Base-by-base conservation (phyloP, 2,797 vertebrate genomes). In the Denticeps clupeoides region DNA sequence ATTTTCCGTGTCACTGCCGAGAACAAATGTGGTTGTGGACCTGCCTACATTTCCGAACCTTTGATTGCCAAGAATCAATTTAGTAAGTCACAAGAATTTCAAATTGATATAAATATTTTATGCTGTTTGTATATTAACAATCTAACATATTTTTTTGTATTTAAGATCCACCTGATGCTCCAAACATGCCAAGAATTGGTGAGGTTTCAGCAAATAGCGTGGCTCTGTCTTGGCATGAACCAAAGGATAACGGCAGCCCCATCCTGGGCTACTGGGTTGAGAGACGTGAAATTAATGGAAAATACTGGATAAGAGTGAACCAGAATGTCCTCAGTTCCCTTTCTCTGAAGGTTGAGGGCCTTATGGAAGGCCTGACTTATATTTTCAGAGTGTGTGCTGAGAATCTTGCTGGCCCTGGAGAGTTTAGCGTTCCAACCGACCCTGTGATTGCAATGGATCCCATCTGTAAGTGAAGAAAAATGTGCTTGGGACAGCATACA, bases 261-360 rank as follows among this genome's bases (percentile, higher is more conserved):
- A 98, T 99, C 73, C 72, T 93, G 64, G 95, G 95, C 44, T 99
- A 98, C 64, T 99, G 93, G 93, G 85, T 99, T 49, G 95, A 99
- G 81, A 94, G 88, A 69, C 94, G 93, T 73, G 95, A 99, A 73
- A 89, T 99, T 56, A 97, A 92, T 59, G 93, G 93, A 67, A 95
- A 93, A 68, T 87, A 99, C 41, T 99, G 95, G 95, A 89, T 89
- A 63, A 79, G 95, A 16, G 92, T 97, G 42, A 99, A 97, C 72
- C 84, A 78, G 15, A 84, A 53, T 42, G 85, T 87, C 49, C 71
- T 93, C 41, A 99, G 78, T 73, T 73, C 89, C 22, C 78, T 97
- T 59, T 84, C 92, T 52, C 53, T 86, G 35, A 90, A 83, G 56
- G 81, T 82, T 56, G 80, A 83, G 1, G 92, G 91, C 31, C 77